A percentile compares a stretch with the other conserved stretches of the same genome.
These are phyloP conservation scores for Acrocera orbiculus DNA, from an alignment of 2,888 invertebrate genomes.

Conservation along the genomic window DNA sequence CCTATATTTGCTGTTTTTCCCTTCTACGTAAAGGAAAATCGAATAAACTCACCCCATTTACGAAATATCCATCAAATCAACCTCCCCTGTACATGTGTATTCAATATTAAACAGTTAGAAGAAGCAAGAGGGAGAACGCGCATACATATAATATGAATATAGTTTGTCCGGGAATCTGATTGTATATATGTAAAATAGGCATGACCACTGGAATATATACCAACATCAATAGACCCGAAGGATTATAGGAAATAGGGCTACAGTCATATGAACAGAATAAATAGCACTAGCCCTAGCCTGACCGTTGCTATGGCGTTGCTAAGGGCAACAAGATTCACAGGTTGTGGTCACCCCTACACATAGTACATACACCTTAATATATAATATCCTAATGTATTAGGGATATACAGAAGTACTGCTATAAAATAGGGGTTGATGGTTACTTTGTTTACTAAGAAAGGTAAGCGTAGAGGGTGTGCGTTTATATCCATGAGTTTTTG, in stretches of 20 bases:
- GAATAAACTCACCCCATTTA: slow-evolving; percentile 9
- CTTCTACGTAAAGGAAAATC: slow-evolving; percentile 5
- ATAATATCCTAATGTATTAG: slow-evolving; percentile 6
- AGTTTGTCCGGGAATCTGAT: slow-evolving; percentile 7
- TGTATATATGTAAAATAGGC: slow-evolving; percentile 8
- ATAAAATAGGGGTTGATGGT: slow-evolving; percentile 1
- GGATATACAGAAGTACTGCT: too few species aligned
- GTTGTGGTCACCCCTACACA: slow-evolving; percentile 11
- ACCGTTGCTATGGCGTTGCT: slow-evolving; percentile 22
- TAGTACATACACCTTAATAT: slow-evolving; percentile 6
- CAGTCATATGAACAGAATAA: neutral
- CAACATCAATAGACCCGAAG: too few species aligned
- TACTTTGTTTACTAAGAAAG: slow-evolving; percentile 1
- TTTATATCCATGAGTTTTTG: too few species aligned
- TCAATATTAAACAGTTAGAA: slow-evolving; percentile 5
- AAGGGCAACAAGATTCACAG: slow-evolving; percentile 17
- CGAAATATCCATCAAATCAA: slow-evolving; percentile 9
- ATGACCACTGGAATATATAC: slow-evolving; percentile 4
- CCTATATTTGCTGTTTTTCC: slow-evolving; percentile 4
- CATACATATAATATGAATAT: slow-evolving; percentile 2
- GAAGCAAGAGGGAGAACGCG: neutral
- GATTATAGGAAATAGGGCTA: too few species aligned
- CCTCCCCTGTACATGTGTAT: slow-evolving; percentile 8
- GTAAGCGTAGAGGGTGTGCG: too few species aligned
- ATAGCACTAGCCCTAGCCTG: slow-evolving; percentile 10